Percentiles rank a stretch among this genome's conserved stretches.
Conservation (phyloP, 2,113 vertebrate species). For the Lethenteron reissneri region DNA sequence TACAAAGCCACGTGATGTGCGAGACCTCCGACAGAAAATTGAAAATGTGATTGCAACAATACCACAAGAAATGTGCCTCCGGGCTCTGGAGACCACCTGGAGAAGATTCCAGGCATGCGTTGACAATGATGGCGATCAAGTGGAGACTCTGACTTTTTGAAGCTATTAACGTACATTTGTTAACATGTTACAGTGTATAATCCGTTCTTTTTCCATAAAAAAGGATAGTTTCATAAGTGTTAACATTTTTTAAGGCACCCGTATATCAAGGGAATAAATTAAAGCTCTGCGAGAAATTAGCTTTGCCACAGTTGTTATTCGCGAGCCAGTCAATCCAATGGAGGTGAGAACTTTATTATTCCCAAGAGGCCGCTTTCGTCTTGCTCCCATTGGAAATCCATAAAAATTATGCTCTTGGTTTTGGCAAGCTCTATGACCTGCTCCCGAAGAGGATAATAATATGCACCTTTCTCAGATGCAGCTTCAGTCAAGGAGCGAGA, state of each 20-base stretch:
- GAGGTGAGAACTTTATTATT: too few relatives aligned
- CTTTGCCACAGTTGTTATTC: too few relatives aligned
- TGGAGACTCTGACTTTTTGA: slow-evolving; percentile 3
- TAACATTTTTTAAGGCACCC: slow-evolving; percentile 1
- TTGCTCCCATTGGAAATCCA: too few relatives aligned
- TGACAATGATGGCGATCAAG: slow-evolving; percentile 4
- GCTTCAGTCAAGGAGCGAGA: too few relatives aligned
- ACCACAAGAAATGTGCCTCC: slow-evolving; percentile 5
- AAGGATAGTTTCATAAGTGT: neutral
- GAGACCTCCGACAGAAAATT: slow-evolving; percentile 2
- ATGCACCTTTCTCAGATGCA: too few relatives aligned
- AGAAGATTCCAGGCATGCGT: slow-evolving; percentile 3
- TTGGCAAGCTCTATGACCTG: too few relatives aligned
- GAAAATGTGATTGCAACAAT: neutral
- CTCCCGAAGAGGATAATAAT: too few relatives aligned
- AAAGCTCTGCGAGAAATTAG: too few relatives aligned
- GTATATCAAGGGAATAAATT: neutral
- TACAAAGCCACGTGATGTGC: slow-evolving; percentile 1
- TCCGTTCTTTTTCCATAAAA: slow-evolving; percentile 1
- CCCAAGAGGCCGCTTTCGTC: too few relatives aligned
- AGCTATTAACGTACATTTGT: neutral
- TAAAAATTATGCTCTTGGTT: too few relatives aligned
- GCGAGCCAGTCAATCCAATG: too few relatives aligned
- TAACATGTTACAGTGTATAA: slow-evolving; percentile 1
- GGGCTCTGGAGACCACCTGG: slow-evolving; percentile 1